These are phyloP conservation scores for Diarsia brunnea DNA, from an alignment of 2,888 invertebrate species.

Conservation along the genomic window DNA sequence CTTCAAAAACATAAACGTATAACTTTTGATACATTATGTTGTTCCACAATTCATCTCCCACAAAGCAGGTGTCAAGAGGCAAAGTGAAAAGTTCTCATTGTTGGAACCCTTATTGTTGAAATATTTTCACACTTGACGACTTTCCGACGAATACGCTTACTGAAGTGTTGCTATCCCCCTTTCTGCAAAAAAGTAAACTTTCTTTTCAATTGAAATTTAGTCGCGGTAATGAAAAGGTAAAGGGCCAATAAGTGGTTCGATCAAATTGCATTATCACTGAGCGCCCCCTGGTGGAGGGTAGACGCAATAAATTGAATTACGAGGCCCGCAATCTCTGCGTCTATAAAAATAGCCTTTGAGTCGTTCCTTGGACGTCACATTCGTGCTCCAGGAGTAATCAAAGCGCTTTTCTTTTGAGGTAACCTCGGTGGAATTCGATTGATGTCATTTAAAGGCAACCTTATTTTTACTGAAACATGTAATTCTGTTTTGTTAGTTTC, in stretches of 20 bases:
- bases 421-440: conserved; percentile 59
- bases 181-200: conserved; percentile 62
- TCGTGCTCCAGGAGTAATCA: conserved; percentile 71
- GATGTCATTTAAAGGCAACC: conserved; percentile 35
- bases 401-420: conserved; percentile 73
- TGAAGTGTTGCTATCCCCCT: conserved; percentile 57
- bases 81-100: conserved; percentile 82
- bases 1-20: conserved; percentile 71
- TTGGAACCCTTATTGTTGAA: conserved; percentile 75
- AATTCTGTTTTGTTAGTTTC: neutral
- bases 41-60: conserved; percentile 80
- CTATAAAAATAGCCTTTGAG: conserved; percentile 82
- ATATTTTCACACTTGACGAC: conserved; percentile 75
- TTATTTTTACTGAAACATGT: conserved; percentile 13
- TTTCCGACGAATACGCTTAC: conserved; percentile 55
- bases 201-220: conserved; percentile 77
- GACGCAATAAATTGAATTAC: conserved; percentile 87
- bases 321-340: conserved; percentile 80
- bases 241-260: conserved; percentile 88
- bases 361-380: conserved; percentile 66
- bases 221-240: conserved; percentile 85
- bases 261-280: conserved; percentile 87
- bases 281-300: conserved; percentile 78
- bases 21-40: conserved; percentile 69
- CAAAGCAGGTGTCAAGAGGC: conserved; percentile 81